Base-by-base conservation (phyloP, 2,888 invertebrate genomes). In the Uropetala carovei region DNA sequence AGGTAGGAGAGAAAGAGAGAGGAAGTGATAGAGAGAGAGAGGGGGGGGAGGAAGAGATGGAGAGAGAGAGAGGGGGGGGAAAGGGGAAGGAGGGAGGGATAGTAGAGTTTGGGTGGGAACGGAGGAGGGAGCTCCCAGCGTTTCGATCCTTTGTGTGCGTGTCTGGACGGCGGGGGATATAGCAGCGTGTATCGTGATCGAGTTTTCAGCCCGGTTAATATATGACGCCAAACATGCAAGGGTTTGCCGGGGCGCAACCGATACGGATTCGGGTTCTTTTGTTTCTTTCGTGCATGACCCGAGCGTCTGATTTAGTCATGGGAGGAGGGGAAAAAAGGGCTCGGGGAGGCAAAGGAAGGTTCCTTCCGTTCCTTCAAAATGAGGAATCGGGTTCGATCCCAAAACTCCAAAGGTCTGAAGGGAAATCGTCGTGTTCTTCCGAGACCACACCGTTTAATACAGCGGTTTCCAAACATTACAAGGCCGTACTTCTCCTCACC, bases 261-360 rank as follows among this genome's bases (percentile, higher is more conserved):
- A 75, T 75, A 75, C 75, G 13, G 22, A 75, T 22, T 22, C 22
- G 16, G 2, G 9, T 75, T 75, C 75, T 75, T 75, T 75, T 75
- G 75, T 75, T 75, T 75, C 75, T 75, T 75, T 68, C 68, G n/a
- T 68, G n/a, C n/a, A 68, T n/a, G 68, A n/a, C 68, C 68, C 68
- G 27, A 27, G 75, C 4, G 75, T 27, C 75, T 75, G 75, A 75
- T 75, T 75, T 22, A 75, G 75, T 75, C 75, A 75, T 75, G 75
- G 75, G 27, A 75, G 75, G 75, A 27, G 16, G 64, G 64, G 60
- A 60, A 16, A 64, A n/a, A 64, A n/a, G 27, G 9, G 7, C n/a
- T 75, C 75, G 43, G 43, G 43, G 43, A 43, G 43, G 43, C 43
- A 43, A 5, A 5, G 43, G 5, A 43, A 43, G 43, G 43, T 43